Base-by-base conservation (phyloP, 2,888 invertebrate species). In the Apodemia zela region DNA sequence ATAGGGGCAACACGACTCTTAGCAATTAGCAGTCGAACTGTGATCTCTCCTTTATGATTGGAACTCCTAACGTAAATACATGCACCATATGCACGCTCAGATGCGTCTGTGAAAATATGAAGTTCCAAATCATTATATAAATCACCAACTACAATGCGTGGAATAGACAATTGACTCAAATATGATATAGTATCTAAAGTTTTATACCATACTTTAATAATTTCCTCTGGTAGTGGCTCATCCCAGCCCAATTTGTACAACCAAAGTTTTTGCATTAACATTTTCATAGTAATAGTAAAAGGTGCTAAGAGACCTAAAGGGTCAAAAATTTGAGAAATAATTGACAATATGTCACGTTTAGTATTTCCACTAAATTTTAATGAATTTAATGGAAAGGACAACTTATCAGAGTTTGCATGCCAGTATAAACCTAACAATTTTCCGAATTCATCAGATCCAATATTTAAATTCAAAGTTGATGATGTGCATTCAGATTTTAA, bases 1-100 rank as follows among this genome's bases (percentile, higher is more conserved):
- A 69, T 7, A 0, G 75, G 72, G 0, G 75, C 73, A 2, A 75
- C 70, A 29, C 68, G 70, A 18, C 70, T 60, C 61, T 76, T 77
- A 0, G 73, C 65, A 21, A 21, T 21, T 21, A 21, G 2, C 17
- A 76, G 65, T 2, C 65, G 63, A 2, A 70, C 63, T 5, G 47
- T 60, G 4, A 72, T 61, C n/a, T 18, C 8, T 15, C 58, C 63
- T 5, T 60, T 21, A 5, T 61, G 47, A 35, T 25, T 42, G 11
- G 47, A 33, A 6, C 66, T 65, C 0, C 71, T 68, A 11, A 74
- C 42, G 64, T 74, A 75, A 1, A 69, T 69, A 38, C 72, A 73
- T 1, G 71, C 69, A 7, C 72, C 72, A 18, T 71, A 73, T 0
- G 70, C 73, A 3, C 13, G 21, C 38, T 70, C 63, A 4, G 71